Evolutionary conservation across 2,797 vertebrate species (phyloP).

Genomic region (Prunella strophiata): DNA sequence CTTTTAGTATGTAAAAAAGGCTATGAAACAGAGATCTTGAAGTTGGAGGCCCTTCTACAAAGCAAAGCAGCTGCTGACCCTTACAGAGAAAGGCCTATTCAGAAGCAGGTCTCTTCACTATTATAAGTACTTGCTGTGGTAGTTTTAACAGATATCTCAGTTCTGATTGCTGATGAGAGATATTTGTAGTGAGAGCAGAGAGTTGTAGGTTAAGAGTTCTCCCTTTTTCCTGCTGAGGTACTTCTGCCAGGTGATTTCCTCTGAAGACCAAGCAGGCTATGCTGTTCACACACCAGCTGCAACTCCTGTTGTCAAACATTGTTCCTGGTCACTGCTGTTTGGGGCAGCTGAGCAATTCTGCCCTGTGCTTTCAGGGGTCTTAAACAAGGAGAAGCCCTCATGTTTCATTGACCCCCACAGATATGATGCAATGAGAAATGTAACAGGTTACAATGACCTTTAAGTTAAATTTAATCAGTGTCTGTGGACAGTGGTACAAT

Average conservation of each 20-base stretch:
- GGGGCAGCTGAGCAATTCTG: background rate
- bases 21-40: background rate
- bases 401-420: background rate
- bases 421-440: background rate
- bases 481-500: background rate
- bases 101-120: background rate
- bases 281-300: background rate
- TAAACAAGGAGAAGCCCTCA: background rate
- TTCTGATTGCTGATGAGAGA: background rate
- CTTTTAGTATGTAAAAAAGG: background rate
- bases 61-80: background rate
- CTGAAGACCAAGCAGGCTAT: background rate
- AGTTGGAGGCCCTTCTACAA: background rate
- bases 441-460: background rate
- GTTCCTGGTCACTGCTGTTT: background rate
- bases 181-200: background rate
- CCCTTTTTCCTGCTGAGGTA: background rate
- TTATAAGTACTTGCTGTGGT: background rate
- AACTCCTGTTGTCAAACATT: fast-evolving
- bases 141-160: background rate
- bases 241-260: background rate
- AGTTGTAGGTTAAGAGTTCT: background rate
- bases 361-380: background rate
- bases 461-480: background rate
- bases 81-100: background rate